These are phyloP conservation scores for Dryocosmus kuriphilus DNA, from an alignment of 2,888 invertebrate species.

Conservation along the genomic window DNA sequence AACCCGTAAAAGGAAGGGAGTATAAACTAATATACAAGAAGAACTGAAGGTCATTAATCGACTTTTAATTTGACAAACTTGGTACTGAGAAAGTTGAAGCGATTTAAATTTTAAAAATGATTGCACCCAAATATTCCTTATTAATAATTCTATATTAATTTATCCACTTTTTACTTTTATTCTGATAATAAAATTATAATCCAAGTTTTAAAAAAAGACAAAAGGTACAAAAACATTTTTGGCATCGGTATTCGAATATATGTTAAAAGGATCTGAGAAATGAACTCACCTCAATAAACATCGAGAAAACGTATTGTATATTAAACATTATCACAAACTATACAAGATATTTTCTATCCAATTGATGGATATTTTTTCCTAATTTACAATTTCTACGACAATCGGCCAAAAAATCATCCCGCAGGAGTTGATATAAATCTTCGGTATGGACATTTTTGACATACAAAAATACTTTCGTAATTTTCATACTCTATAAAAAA, in stretches of 20 bases:
- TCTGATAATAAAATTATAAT: too few species aligned
- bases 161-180: not conserved
- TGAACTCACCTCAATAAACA: not conserved
- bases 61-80: too few species aligned
- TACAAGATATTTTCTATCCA: conserved; percentile 15
- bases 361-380: not conserved
- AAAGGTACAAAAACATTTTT: conserved; percentile 15
- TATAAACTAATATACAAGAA: too few species aligned
- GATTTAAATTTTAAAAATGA: too few species aligned
- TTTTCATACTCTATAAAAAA: conserved; percentile 5
- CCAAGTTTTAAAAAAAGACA: not conserved
- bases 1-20: too few species aligned
- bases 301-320: not conserved
- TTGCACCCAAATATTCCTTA: too few species aligned
- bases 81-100: too few species aligned
- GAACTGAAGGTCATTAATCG: too few species aligned
- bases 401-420: not conserved
- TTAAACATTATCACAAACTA: conserved; percentile 4
- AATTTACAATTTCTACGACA: not conserved
- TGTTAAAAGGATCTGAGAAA: not conserved
- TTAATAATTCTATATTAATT: too few species aligned
- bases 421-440: not conserved
- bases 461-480: not conserved
- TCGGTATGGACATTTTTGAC: conserved; percentile 1
- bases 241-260: not conserved